Evolutionary conservation across 2,797 vertebrate species (phyloP).

Genomic region (Manis javanica): DNA sequence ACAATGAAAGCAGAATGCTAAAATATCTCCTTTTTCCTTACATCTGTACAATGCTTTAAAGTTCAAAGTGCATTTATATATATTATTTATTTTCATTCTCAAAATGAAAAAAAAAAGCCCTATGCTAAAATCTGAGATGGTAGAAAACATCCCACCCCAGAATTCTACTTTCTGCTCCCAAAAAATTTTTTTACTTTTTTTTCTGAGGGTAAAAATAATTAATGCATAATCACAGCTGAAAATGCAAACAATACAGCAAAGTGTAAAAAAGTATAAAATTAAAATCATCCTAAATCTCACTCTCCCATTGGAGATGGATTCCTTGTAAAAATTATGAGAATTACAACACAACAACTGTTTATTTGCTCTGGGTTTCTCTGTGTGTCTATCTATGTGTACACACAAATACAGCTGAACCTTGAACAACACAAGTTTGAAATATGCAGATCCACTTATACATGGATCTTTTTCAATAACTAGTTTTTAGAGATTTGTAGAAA

Average conservation of each 20-base stretch:
- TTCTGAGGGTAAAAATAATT: constrained; percentile 15
- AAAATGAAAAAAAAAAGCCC: constrained; percentile 9
- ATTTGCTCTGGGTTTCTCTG: too few species aligned
- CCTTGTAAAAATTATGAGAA: too few species aligned
- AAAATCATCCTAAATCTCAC: constrained; percentile 37
- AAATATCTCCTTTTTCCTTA: constrained; percentile 30
- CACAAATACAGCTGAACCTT: too few species aligned
- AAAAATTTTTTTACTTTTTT: constrained; percentile 1
- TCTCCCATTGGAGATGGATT: neutral
- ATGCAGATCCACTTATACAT: too few species aligned
- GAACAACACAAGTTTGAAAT: too few species aligned
- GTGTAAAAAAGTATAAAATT: neutral
- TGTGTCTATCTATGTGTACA: too few species aligned
- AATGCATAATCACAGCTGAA: constrained; percentile 2
- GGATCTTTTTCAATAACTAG: too few species aligned
- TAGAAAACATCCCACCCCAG: constrained; percentile 20
- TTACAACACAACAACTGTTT: neutral
- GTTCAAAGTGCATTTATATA: constrained; percentile 67
- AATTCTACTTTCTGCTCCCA: neutral
- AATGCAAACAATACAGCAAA: constrained; percentile 39
- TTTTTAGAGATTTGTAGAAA: too few species aligned
- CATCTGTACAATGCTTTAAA: constrained; percentile 38
- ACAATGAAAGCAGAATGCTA: neutral
- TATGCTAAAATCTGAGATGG: neutral
- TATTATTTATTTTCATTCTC: constrained; percentile 73